phyloP scores from a whole-genome alignment of 2,888 invertebrate species.

The Dolichomitus sp. region DNA sequence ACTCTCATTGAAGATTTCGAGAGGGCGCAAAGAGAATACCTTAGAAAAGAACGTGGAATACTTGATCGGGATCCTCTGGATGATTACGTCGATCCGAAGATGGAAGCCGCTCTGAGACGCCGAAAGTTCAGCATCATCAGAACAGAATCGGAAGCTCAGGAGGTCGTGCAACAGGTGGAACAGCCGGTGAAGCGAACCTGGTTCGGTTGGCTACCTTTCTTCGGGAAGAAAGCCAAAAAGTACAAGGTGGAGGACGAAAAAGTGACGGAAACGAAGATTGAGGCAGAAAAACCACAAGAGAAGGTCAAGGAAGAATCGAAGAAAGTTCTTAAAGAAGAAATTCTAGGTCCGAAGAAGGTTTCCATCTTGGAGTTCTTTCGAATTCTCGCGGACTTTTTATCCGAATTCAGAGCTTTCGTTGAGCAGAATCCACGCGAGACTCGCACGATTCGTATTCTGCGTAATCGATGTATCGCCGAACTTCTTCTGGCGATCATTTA shows the following conservation, averaged over 20 bases:
- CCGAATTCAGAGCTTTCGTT: constrained; percentile 87
- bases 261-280: constrained; percentile 73
- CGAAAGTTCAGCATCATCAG: constrained; percentile 73
- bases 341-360: constrained; percentile 58
- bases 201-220: constrained; percentile 79
- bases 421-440: constrained; percentile 88
- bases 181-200: constrained; percentile 72
- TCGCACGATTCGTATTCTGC: constrained; percentile 87
- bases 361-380: constrained; percentile 77
- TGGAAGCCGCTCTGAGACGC: constrained; percentile 69
- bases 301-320: constrained; percentile 72
- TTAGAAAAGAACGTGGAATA: constrained; percentile 74
- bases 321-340: constrained; percentile 62
- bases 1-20: constrained; percentile 77
- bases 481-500: constrained; percentile 91
- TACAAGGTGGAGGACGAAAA: constrained; percentile 75
- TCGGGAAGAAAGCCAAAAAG: constrained; percentile 67
- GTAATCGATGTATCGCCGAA: constrained; percentile 91
- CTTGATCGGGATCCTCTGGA: constrained; percentile 73
- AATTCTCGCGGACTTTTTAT: constrained; percentile 72
- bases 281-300: constrained; percentile 30
- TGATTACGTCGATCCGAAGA: constrained; percentile 62
- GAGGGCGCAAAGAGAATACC: constrained; percentile 74
- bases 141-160: constrained; percentile 78
- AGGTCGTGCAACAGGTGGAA: constrained; percentile 77